These are phyloP conservation scores for Caracal caracal DNA, from an alignment of 2,113 vertebrate genomes.

Conservation along the genomic window DNA sequence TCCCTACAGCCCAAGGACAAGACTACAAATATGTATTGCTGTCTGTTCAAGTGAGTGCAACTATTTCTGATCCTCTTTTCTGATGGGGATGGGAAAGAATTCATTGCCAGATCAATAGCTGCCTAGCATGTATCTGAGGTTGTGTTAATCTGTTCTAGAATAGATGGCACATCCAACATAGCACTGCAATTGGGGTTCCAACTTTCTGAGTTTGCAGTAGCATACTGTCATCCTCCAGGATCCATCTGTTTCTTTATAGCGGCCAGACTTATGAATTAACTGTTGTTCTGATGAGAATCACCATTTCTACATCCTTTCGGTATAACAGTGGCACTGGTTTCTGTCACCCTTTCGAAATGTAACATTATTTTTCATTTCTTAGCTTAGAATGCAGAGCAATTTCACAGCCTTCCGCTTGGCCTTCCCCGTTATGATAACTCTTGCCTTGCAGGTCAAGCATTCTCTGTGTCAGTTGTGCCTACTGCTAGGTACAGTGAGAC, in stretches of 20 bases:
- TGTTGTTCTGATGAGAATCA: not conserved
- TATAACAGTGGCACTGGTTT: not conserved
- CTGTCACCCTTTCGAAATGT: not conserved
- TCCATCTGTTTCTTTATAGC: not conserved
- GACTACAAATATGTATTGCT: not conserved
- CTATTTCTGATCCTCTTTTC: conserved; percentile 22
- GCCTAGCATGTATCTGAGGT: not conserved
- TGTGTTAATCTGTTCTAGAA: conserved; percentile 16
- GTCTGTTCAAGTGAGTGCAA: not conserved
- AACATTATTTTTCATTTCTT: conserved; percentile 39
- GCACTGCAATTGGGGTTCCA: not conserved
- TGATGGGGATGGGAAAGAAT: conserved; percentile 46
- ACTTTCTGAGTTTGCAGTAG: not conserved
- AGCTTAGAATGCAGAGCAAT: not conserved
- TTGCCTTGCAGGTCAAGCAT: not conserved
- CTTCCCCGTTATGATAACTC: not conserved
- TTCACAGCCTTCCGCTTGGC: not conserved
- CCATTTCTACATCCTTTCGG: not conserved
- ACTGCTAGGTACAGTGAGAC: not conserved
- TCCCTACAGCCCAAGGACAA: not conserved
- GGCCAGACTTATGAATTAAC: not conserved
- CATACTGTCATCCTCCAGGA: not conserved
- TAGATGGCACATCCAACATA: conserved; percentile 3
- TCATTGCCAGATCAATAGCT: conserved; percentile 56
- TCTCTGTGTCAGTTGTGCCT: not conserved